Evolutionary conservation across 2,888 invertebrate genomes (phyloP).

Genomic region (Pterobdella sp.): DNA sequence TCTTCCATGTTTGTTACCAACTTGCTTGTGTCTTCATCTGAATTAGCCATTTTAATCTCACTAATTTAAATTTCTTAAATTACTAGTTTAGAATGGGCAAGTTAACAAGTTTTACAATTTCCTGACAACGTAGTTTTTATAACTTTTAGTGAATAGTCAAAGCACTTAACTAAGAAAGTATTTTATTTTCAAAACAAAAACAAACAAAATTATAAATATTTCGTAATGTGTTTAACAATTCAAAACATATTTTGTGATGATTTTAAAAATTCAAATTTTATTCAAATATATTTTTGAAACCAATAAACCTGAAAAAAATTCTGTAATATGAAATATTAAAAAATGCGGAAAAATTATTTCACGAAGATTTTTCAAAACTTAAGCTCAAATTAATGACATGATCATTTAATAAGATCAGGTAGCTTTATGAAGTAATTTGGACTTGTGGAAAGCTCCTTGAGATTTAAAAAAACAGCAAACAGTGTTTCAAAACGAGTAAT

Average conservation of each 20-base stretch:
- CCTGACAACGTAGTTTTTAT: constrained; percentile 7
- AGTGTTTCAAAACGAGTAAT: too few relatives aligned
- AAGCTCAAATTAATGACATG: too few relatives aligned
- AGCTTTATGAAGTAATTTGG: too few relatives aligned
- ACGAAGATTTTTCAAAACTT: too few relatives aligned
- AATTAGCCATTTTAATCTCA: neutral
- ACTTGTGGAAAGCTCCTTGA: too few relatives aligned
- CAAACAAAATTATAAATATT: neutral
- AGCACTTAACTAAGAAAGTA: neutral
- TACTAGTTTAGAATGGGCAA: neutral
- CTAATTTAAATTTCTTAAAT: neutral
- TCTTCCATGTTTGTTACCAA: constrained; percentile 1
- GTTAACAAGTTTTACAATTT: too few relatives aligned
- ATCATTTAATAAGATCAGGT: too few relatives aligned
- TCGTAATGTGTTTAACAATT: neutral
- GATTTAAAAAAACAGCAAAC: too few relatives aligned
- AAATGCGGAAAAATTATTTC: neutral
- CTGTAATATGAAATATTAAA: neutral
- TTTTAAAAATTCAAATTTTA: too few relatives aligned
- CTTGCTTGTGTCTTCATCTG: neutral
- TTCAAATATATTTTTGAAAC: too few relatives aligned
- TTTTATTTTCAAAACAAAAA: neutral
- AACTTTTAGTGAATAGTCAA: too few relatives aligned
- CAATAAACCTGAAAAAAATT: neutral
- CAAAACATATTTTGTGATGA: neutral